Evolutionary conservation across 2,797 vertebrate genomes (phyloP).

Genomic region (Catamblyrhynchus diadema): DNA sequence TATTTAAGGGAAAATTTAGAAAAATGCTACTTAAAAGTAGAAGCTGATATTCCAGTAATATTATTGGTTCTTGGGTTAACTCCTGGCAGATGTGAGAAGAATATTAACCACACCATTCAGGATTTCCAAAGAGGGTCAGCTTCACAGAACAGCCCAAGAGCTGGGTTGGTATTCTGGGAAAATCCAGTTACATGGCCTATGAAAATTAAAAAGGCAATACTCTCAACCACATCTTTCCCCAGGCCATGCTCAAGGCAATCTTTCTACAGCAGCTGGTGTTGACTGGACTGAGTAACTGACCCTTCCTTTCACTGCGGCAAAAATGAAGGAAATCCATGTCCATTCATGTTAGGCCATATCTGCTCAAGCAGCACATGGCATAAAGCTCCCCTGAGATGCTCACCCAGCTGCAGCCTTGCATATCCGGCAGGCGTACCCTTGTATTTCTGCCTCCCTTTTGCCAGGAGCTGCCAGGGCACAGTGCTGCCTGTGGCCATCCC

Average conservation of each 20-base stretch:
- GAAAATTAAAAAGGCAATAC: neutral
- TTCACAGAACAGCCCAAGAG: neutral
- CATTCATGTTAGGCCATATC: neutral
- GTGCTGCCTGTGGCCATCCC: neutral
- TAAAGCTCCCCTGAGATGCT: neutral
- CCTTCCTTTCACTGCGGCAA: neutral
- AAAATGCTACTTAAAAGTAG: neutral
- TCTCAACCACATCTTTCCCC: neutral
- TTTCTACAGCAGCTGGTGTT: neutral
- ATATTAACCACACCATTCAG: neutral
- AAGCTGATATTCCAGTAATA: neutral
- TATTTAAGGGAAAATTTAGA: neutral
- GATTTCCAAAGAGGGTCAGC: neutral
- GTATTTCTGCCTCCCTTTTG: neutral
- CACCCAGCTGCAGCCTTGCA: neutral
- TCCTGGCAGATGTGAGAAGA: neutral
- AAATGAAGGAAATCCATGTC: neutral
- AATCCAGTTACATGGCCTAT: neutral
- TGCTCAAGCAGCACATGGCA: neutral
- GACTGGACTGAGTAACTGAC: neutral
- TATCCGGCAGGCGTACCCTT: accelerated
- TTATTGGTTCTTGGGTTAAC: neutral
- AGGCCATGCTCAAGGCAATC: neutral
- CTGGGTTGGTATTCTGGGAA: neutral
- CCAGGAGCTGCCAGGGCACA: neutral